These are phyloP conservation scores for Netelia virgata DNA, from an alignment of 2,888 invertebrate genomes.

Conservation along the genomic window DNA sequence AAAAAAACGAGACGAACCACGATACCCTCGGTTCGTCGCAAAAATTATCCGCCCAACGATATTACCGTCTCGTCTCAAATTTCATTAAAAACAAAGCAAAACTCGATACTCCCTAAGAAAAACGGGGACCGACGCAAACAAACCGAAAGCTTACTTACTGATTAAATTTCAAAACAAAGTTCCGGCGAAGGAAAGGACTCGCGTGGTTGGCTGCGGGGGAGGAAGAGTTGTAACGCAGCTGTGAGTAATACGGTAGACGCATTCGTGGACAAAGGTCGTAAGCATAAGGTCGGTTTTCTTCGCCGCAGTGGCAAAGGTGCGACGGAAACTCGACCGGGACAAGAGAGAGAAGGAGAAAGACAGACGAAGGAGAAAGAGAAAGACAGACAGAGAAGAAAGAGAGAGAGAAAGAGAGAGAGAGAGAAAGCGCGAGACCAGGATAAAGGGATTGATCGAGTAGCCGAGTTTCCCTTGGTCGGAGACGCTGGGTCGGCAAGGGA, in stretches of 20 bases:
- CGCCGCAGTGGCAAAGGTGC: slow-evolving; percentile 37
- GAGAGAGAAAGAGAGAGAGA: not conserved
- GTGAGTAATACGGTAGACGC: slow-evolving; percentile 30
- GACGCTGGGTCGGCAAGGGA: slow-evolving; percentile 55
- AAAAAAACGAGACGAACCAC: not conserved
- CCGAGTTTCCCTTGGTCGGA: slow-evolving; percentile 54
- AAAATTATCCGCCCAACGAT: too few species aligned
- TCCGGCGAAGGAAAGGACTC: too few species aligned
- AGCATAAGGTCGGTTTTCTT: slow-evolving; percentile 25
- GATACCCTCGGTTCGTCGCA: not conserved
- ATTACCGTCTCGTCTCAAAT: too few species aligned
- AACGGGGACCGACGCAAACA: too few species aligned
- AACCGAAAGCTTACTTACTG: too few species aligned
- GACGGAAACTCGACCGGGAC: slow-evolving; percentile 44
- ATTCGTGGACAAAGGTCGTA: slow-evolving; percentile 7
- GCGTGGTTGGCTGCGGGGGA: not conserved
- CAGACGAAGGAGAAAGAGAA: slow-evolving; percentile 4
- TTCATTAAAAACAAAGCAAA: too few species aligned
- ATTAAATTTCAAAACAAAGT: too few species aligned
- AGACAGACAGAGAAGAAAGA: slow-evolving; percentile 6
- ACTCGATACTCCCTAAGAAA: too few species aligned
- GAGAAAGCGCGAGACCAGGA: slow-evolving; percentile 65
- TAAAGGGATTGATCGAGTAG: slow-evolving; percentile 76
- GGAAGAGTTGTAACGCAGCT: not conserved
- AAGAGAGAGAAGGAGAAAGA: not conserved